A percentile compares a stretch with the other conserved stretches of the same genome.
Conservation (phyloP, 2,113 vertebrate species). For the Pipra filicauda region DNA sequence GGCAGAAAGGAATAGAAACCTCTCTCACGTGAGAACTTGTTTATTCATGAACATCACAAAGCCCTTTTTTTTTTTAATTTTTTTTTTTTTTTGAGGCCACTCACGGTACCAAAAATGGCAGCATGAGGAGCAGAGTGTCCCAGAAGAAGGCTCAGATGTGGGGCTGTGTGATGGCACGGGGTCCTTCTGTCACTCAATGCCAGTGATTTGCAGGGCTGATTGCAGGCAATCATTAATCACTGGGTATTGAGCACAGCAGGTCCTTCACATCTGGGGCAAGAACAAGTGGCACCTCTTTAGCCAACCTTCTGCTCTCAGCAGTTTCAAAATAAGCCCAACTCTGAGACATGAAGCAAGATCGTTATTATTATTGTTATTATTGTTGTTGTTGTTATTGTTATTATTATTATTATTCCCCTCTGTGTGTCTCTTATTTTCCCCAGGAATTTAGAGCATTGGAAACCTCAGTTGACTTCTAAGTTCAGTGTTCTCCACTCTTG, state of each 20-base stretch:
- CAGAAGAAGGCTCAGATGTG: constrained; percentile 38
- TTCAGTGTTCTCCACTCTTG: background rate
- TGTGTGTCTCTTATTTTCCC: background rate
- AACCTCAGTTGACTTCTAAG: background rate
- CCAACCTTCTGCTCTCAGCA: constrained; percentile 55
- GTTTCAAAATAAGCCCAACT: background rate
- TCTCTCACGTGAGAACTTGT: background rate
- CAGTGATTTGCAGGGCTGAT: constrained; percentile 61
- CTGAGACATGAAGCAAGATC: background rate
- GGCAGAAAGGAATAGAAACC: background rate
- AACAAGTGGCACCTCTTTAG: constrained; percentile 62
- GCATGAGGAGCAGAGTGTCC: background rate
- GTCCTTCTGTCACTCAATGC: constrained; percentile 62
- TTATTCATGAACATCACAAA: constrained; percentile 41
- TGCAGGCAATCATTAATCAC: constrained; percentile 65
- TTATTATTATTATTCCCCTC: too few relatives aligned
- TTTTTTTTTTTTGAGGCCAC: background rate
- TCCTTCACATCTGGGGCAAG: constrained; percentile 49
- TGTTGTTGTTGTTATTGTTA: too few relatives aligned
- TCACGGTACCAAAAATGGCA: background rate
- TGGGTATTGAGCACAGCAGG: constrained; percentile 50
- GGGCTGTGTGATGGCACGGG: constrained; percentile 37
- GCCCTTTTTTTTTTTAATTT: background rate
- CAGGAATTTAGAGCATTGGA: background rate
- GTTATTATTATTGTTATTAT: too few relatives aligned